phyloP scores from a whole-genome alignment of 2,113 vertebrate genomes.

The Bothrops jararaca region DNA sequence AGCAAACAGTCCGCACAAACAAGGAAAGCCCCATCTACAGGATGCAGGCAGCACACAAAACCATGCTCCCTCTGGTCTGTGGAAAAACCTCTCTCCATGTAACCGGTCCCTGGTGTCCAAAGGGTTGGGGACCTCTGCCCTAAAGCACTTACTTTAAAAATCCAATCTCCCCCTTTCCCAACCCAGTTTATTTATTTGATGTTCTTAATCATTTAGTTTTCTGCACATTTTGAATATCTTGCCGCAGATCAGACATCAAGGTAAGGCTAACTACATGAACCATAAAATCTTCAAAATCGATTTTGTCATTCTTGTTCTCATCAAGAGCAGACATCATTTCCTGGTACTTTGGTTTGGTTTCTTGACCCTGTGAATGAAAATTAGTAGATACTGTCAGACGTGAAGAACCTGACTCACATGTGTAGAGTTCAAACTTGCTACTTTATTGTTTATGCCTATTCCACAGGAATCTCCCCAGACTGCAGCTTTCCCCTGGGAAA shows the following conservation, averaged over 20 bases:
- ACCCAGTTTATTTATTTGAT: not conserved
- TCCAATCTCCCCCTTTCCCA: not conserved
- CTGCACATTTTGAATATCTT: constrained; percentile 64
- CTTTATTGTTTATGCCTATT: too few relatives aligned
- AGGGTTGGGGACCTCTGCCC: not conserved
- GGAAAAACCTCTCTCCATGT: too few relatives aligned
- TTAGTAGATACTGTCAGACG: not conserved
- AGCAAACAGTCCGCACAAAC: too few relatives aligned
- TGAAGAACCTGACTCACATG: too few relatives aligned
- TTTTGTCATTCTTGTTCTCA: constrained; percentile 63
- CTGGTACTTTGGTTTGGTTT: constrained; percentile 72
- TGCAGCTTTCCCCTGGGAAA: too few relatives aligned
- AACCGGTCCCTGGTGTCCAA: too few relatives aligned
- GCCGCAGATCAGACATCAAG: constrained; percentile 72
- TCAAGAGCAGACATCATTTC: constrained; percentile 73
- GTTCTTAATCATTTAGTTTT: constrained; percentile 51
- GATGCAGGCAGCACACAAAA: too few relatives aligned
- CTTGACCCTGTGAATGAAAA: constrained; percentile 68
- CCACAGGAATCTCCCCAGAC: too few relatives aligned
- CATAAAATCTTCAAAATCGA: constrained; percentile 78
- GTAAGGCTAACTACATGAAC: constrained; percentile 71
- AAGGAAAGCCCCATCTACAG: too few relatives aligned
- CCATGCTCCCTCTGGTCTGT: too few relatives aligned
- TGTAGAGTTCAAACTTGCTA: too few relatives aligned
- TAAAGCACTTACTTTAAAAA: not conserved